Evolutionary conservation across 2,113 vertebrate genomes (phyloP).

Genomic region (Caranx melampygus): DNA sequence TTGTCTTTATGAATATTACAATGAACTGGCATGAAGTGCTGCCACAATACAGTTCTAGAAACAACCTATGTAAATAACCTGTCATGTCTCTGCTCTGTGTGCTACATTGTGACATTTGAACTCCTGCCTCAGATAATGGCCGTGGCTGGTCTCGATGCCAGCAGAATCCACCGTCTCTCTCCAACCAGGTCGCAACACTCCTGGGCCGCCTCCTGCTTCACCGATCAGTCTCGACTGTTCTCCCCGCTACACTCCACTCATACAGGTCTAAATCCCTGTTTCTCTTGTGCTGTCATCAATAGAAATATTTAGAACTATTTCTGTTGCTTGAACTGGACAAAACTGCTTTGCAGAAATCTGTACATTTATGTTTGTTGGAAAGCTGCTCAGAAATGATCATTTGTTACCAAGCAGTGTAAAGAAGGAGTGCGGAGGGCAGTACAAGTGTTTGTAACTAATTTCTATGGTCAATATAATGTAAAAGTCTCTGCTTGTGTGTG

Average conservation of each 20-base stretch:
- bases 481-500: neutral
- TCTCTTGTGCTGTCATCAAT: neutral
- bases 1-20: neutral
- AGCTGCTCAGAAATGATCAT: neutral
- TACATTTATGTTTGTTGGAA: too few relatives aligned
- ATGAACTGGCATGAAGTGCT: neutral
- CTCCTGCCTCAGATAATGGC: slow-evolving; percentile 89
- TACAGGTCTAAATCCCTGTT: slow-evolving; percentile 83
- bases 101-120: neutral
- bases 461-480: too few relatives aligned
- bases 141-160: slow-evolving; percentile 93
- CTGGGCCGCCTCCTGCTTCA: slow-evolving; percentile 92
- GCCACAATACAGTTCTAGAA: neutral
- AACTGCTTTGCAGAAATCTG: too few relatives aligned
- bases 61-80: neutral
- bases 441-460: too few relatives aligned
- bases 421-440: too few relatives aligned
- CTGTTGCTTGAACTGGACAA: too few relatives aligned
- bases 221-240: slow-evolving; percentile 86
- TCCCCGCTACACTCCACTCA: slow-evolving; percentile 90
- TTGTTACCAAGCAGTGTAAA: too few relatives aligned
- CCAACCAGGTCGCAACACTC: slow-evolving; percentile 91
- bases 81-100: neutral
- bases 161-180: slow-evolving; percentile 88
- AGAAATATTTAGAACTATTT: neutral